These are phyloP conservation scores for Pantherophis guttatus DNA, from an alignment of 2,113 vertebrate species.

Conservation along the genomic window DNA sequence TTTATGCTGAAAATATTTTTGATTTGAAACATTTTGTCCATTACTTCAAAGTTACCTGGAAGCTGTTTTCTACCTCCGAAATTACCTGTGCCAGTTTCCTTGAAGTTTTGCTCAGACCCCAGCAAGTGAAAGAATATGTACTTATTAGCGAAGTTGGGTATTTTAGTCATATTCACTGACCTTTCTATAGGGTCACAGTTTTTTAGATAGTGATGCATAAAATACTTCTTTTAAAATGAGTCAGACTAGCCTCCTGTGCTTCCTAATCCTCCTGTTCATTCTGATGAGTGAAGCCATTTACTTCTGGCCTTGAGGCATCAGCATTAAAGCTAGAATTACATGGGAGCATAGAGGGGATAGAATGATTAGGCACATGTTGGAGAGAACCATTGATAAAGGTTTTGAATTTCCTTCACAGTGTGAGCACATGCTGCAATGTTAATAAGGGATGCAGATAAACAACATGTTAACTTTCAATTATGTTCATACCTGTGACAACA, in stretches of 20 bases:
- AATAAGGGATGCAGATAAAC: neutral
- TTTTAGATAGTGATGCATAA: neutral
- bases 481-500: conserved; percentile 84
- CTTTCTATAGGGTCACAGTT: neutral
- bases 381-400: neutral
- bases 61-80: neutral
- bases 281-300: neutral
- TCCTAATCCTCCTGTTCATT: neutral
- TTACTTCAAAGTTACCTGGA: neutral
- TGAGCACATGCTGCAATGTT: neutral
- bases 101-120: neutral
- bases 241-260: neutral
- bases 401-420: neutral
- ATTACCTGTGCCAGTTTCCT: neutral
- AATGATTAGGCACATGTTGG: neutral
- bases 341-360: neutral
- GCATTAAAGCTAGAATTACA: neutral
- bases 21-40: neutral
- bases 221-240: neutral
- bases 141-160: neutral
- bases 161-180: neutral
- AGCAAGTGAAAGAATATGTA: neutral
- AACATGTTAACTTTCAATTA: neutral
- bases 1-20: neutral
- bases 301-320: neutral